These are phyloP conservation scores for Eutolmus rufibarbis DNA, from an alignment of 2,888 invertebrate species.

Conservation along the genomic window DNA sequence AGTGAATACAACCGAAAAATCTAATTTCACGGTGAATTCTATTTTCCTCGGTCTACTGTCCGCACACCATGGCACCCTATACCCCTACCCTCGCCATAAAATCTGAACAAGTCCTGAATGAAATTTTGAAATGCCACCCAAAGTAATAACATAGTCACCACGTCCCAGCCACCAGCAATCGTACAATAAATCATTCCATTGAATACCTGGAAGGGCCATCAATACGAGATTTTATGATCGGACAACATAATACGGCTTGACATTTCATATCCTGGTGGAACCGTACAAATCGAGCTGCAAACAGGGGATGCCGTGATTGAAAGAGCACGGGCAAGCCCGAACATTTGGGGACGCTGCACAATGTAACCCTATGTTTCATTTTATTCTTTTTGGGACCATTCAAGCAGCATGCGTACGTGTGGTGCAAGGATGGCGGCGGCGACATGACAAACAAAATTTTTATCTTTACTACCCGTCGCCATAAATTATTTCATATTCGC, in stretches of 20 bases:
- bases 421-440: background rate
- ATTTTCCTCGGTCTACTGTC: background rate
- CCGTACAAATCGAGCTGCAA: constrained; percentile 10
- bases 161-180: background rate
- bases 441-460: background rate
- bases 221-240: constrained; percentile 38
- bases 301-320: constrained; percentile 16
- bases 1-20: background rate
- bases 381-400: background rate
- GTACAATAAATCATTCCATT: constrained; percentile 32
- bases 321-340: background rate
- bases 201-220: constrained; percentile 35
- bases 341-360: background rate
- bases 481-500: constrained; percentile 36
- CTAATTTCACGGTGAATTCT: constrained; percentile 32
- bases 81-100: background rate
- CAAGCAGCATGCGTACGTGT: background rate
- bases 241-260: constrained; percentile 40
- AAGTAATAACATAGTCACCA: constrained; percentile 17
- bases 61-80: background rate
- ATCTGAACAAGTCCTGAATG: background rate
- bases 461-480: background rate
- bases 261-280: constrained; percentile 35
- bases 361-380: background rate
- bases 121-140: constrained; percentile 11